A percentile compares a stretch with the other conserved stretches of the same genome.
Evolutionary conservation across 2,797 vertebrate genomes (phyloP).

Genomic region (Myotis pilosus): DNA sequence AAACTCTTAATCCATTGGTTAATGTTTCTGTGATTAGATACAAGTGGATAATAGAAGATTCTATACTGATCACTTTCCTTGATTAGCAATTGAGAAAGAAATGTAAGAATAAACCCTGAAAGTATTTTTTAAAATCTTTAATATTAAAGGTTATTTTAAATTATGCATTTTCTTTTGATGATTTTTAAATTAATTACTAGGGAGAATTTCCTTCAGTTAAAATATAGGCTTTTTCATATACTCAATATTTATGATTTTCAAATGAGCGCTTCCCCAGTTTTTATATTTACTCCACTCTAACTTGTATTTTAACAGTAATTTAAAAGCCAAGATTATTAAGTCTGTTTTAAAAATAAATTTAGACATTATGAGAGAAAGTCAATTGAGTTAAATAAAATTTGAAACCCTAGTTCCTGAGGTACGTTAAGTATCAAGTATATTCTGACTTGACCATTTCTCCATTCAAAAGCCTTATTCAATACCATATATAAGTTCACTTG

Average conservation of each 20-base stretch:
- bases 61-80: neutral
- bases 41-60: neutral
- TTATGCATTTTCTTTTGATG: constrained; percentile 29
- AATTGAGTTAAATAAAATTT: neutral
- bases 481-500: neutral
- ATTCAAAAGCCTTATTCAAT: neutral
- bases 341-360: constrained; percentile 45
- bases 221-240: neutral
- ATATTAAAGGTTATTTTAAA: neutral
- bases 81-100: neutral
- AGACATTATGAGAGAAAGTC: constrained; percentile 11
- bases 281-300: neutral
- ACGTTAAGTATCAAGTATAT: neutral
- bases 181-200: neutral
- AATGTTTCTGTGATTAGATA: constrained; percentile 16
- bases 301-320: neutral
- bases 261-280: neutral
- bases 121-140: neutral
- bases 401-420: neutral
- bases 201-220: neutral
- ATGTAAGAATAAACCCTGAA: neutral
- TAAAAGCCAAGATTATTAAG: neutral
- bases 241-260: neutral
- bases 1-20: neutral
- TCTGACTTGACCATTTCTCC: neutral